These are phyloP conservation scores for Sphecodes monilicornis DNA, from an alignment of 2,888 invertebrate species.

Conservation along the genomic window DNA sequence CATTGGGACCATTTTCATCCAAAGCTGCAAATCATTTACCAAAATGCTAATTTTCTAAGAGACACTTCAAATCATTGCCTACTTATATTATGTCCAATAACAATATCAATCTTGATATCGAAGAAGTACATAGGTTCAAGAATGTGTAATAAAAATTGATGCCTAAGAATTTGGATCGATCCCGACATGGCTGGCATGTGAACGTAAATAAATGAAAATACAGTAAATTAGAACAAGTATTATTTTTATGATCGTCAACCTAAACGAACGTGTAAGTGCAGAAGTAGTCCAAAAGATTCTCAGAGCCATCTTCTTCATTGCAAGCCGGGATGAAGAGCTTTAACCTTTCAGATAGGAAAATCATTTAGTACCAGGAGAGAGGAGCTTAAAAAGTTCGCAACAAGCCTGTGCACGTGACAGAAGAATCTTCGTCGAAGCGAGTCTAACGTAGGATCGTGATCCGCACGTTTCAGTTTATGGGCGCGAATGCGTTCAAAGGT, in stretches of 20 bases:
- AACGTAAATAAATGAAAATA: too few species aligned
- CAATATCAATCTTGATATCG: too few species aligned
- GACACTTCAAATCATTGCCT: not conserved
- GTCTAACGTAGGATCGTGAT: slow-evolving; percentile 41
- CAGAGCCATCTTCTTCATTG: not conserved
- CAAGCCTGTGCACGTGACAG: slow-evolving; percentile 41
- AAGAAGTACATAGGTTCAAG: too few species aligned
- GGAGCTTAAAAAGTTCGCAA: not conserved
- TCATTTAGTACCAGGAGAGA: not conserved
- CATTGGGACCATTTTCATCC: too few species aligned
- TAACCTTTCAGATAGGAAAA: not conserved
- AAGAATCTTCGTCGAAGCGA: slow-evolving; percentile 19
- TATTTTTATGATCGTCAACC: not conserved
- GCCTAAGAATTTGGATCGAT: too few species aligned
- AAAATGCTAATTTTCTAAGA: too few species aligned
- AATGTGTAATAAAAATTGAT: too few species aligned
- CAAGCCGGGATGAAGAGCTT: not conserved
- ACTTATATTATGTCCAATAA: too few species aligned
- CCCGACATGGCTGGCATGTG: too few species aligned
- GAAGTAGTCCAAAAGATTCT: too few species aligned
- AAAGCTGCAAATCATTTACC: too few species aligned
- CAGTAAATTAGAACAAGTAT: not conserved
- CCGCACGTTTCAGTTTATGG: slow-evolving; percentile 60
- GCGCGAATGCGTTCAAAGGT: slow-evolving; percentile 53
- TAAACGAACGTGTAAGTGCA: not conserved